Evolutionary conservation across 2,888 invertebrate species (phyloP).

Genomic region (Formica aserva): DNA sequence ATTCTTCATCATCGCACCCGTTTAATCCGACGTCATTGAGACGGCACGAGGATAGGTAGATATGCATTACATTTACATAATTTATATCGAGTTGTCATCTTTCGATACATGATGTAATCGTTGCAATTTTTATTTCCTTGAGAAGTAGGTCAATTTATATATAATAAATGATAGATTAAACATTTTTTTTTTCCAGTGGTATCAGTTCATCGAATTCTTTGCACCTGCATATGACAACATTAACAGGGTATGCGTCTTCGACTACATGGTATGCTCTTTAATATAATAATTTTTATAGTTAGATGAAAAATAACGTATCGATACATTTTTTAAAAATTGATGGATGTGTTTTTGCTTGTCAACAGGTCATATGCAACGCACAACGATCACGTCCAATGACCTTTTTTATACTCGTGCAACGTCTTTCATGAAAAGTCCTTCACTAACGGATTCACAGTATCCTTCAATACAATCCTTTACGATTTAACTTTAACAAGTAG

Average conservation of each 20-base stretch:
- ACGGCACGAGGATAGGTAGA: constrained; percentile 18
- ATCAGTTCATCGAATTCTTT: constrained; percentile 38
- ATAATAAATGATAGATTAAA: background rate
- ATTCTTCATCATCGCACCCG: constrained; percentile 78
- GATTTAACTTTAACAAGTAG: constrained; percentile 28
- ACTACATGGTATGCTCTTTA: constrained; percentile 49
- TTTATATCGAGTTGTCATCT: background rate
- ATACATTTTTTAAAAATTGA: background rate
- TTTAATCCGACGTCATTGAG: constrained; percentile 79
- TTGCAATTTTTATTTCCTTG: background rate
- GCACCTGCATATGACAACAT: constrained; percentile 49
- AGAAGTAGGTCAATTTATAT: background rate
- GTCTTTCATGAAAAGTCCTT: constrained; percentile 27
- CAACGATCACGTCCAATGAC: constrained; percentile 61
- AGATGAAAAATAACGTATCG: background rate
- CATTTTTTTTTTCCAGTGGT: constrained; percentile 50
- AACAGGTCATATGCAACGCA: constrained; percentile 63
- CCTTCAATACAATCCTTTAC: constrained; percentile 54
- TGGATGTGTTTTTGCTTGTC: background rate
- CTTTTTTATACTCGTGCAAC: constrained; percentile 40
- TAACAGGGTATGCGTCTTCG: constrained; percentile 61
- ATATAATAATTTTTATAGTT: background rate
- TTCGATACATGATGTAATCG: background rate
- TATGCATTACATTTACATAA: background rate
- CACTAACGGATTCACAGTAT: constrained; percentile 31